Percentiles rank a stretch among this genome's conserved stretches.
These are phyloP conservation scores for Trissolcus brochymenae DNA, from an alignment of 2,888 invertebrate genomes.

Conservation along the genomic window DNA sequence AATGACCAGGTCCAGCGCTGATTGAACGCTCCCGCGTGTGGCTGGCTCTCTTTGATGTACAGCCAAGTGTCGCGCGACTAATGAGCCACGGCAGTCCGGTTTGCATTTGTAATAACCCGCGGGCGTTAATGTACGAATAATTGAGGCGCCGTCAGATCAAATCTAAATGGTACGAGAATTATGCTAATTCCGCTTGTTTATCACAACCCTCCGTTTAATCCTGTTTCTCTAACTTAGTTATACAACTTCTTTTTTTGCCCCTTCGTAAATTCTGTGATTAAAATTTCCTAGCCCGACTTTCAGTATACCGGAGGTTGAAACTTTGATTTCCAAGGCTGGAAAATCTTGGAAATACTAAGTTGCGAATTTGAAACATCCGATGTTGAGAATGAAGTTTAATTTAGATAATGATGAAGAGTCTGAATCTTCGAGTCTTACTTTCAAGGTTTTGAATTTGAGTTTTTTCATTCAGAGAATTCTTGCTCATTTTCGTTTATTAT, in stretches of 20 bases:
- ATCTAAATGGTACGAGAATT: slow-evolving; percentile 21
- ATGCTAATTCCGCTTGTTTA: slow-evolving; percentile 21
- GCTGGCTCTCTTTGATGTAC: slow-evolving; percentile 44
- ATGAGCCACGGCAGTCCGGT: slow-evolving; percentile 42
- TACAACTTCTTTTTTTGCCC: neutral
- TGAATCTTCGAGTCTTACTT: too few species aligned
- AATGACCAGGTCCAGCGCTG: slow-evolving; percentile 59
- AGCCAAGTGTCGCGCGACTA: slow-evolving; percentile 22
- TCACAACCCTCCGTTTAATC: neutral
- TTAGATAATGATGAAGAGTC: too few species aligned
- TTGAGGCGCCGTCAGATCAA: slow-evolving; percentile 26
- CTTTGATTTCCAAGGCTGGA: neutral
- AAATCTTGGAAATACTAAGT: neutral
- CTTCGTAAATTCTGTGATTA: too few species aligned
- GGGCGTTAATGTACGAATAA: slow-evolving; percentile 41
- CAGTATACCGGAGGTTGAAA: neutral
- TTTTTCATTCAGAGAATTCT: too few species aligned
- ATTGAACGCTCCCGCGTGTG: slow-evolving; percentile 54
- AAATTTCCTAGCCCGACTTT: too few species aligned
- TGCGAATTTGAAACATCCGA: neutral
- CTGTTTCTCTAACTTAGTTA: neutral
- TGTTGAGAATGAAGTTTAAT: too few species aligned
- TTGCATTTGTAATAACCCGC: slow-evolving; percentile 40
- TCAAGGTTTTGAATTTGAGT: too few species aligned
- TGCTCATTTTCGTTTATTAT: neutral